Evolutionary conservation across 2,888 invertebrate species (phyloP).

Genomic region (Cylindroiulus punctatus): DNA sequence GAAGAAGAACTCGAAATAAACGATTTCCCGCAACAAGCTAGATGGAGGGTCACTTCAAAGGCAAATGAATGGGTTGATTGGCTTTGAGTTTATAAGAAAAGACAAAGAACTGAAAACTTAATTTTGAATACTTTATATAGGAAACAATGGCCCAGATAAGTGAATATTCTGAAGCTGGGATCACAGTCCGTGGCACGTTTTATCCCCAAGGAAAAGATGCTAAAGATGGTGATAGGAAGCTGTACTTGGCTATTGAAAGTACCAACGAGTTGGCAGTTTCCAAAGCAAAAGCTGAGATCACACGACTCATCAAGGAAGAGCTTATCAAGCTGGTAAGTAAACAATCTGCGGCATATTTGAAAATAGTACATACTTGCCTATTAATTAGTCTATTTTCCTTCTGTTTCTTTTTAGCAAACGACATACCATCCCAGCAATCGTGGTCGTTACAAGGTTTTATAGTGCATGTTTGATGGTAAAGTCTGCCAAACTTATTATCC

Average conservation of each 20-base stretch:
- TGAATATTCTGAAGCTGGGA: slow-evolving; percentile 98
- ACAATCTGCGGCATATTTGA: neutral
- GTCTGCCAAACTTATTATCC: neutral
- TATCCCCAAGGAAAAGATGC: slow-evolving; percentile 89
- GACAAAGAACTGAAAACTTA: neutral
- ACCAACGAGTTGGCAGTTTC: slow-evolving; percentile 93
- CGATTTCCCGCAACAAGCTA: slow-evolving; percentile 98
- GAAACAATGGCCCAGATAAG: slow-evolving; percentile 98
- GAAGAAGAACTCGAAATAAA: slow-evolving; percentile 99
- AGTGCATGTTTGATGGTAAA: slow-evolving; percentile 61
- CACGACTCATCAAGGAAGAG: slow-evolving; percentile 97
- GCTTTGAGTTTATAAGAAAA: neutral
- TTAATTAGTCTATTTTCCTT: slow-evolving; percentile 49
- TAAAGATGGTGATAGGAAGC: slow-evolving; percentile 91
- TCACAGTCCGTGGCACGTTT: slow-evolving; percentile 95
- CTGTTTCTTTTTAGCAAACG: slow-evolving; percentile 65
- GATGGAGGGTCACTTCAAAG: slow-evolving; percentile 98
- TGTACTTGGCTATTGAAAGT: slow-evolving; percentile 98
- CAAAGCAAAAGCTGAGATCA: slow-evolving; percentile 96
- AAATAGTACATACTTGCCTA: neutral
- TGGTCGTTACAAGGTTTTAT: slow-evolving; percentile 93
- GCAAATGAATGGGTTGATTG: slow-evolving; percentile 65
- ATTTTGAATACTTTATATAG: slow-evolving; percentile 67
- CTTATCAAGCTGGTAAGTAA: slow-evolving; percentile 77
- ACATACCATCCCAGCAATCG: slow-evolving; percentile 75